Base-by-base conservation (phyloP, 2,797 vertebrate genomes). In the Octomys mimax region DNA sequence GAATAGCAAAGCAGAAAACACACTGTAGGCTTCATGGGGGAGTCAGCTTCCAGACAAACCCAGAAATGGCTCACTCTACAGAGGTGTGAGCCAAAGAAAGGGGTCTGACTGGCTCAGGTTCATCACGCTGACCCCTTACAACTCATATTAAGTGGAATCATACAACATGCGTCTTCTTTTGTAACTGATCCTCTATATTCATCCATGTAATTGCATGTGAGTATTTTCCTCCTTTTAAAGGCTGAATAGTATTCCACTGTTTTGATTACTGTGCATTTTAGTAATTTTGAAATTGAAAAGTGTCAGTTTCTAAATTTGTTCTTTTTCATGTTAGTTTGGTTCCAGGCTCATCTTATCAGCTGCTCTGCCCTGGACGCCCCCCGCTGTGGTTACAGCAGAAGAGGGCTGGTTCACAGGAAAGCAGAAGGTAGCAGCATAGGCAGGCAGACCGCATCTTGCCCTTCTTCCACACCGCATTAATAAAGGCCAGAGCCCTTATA, bases 191-290 rank as follows among this genome's bases (percentile, higher is more conserved):
- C 16, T 64, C 57, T 62, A 82, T 5, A 28, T 33, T 66, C 64
- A 85, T n/a, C 52, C 71, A 39, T 36, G 28, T 6, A 90, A 24
- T 39, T 31, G 71, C 62, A 49, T 28, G 6, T 66, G 46, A 87
- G 14, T 49, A 89, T 39, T 73, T 22, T 70, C 62, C 54, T 80
- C 46, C 62, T 92, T 92, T 90, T 79, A 62, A 95, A 89, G 71
- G 54, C 42, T 90, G 10, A 86, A 19, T 52, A 88, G 62, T 57
- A 84, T 33, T 68, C 13, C 10, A 80, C 6, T 62, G 77, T 86
- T 93, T 87, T 73, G 71, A 33, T 57, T 46, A 62, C 49, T 83
- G 33, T 49, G 83, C 33, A 71, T 70, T n/a, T 89, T 49, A 94
- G 28, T 68, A 75, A n/a, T 87, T 84, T 49, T 88, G 61, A 87